Base-by-base conservation (phyloP, 2,113 vertebrate species). In the Calyptomena viridis region DNA sequence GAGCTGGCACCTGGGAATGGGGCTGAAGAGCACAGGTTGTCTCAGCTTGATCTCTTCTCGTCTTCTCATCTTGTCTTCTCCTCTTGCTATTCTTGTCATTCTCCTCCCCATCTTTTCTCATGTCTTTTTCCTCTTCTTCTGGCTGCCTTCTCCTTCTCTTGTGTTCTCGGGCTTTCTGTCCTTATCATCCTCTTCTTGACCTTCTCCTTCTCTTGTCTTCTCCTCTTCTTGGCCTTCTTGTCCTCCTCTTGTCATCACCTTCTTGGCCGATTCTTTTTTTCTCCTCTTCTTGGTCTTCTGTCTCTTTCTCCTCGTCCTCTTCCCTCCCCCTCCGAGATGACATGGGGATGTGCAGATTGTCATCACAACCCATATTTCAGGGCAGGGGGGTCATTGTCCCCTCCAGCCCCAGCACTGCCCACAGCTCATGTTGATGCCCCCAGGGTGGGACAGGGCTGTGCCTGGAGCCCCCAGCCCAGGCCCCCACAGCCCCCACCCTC, bases 301-400 rank as follows among this genome's bases (percentile, higher is more conserved):
- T 7, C 20, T 37, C 23, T 1, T 30, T 11, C 3, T 17, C 23
- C 1, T 30, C 12, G 3, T 17, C 14, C 24, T 47, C 53, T 11
- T 16, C 52, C 63, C 24, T 24, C 24, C 27, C 11, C 22, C 27
- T 7, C 40, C 3, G 17, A 18, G 37, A 13, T 39, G 56, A 27
- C 66, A 16, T 0, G 14, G 58, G 79, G 49, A 66, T 12, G 1
- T 10, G 27, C 49, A 72, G 31, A 40, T 69, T 14, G 3, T 40
- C 52, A 39, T 49, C 35, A 19, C 49, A 6, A 19, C 5, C 22
- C 4, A 2, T 8, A 0, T 33, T 73, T 47, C 7, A 20, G 73
- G 58, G 23, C 1, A 2, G 19, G 37, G 11, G 17, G 11, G 23
- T 15, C 14, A 7, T 10, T 8, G n/a, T 31, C 67, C 63, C 64